Percentiles rank a stretch among this genome's conserved stretches.
Evolutionary conservation across 2,113 vertebrate genomes (phyloP).

Genomic region (Tyrannus savana): DNA sequence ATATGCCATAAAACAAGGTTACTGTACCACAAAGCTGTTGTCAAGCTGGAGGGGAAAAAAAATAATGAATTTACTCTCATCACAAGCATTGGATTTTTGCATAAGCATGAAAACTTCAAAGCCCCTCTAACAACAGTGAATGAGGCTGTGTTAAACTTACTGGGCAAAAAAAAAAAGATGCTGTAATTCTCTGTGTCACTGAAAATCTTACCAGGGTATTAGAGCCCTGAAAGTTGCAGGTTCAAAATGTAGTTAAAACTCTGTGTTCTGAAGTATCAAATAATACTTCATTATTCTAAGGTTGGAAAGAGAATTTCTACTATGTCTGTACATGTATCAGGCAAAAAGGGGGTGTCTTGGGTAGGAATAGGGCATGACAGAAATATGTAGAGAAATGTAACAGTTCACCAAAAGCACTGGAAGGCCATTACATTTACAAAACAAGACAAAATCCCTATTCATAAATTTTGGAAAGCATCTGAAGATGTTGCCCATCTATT

Average conservation of each 20-base stretch:
- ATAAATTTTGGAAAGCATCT: neutral
- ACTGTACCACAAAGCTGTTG: neutral
- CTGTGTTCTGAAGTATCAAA: neutral
- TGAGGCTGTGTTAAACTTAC: neutral
- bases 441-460: neutral
- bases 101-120: neutral
- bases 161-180: neutral
- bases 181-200: neutral
- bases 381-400: neutral
- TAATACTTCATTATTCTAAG: neutral
- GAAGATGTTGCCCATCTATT: neutral
- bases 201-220: neutral
- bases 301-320: neutral
- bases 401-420: neutral
- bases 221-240: neutral
- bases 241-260: neutral
- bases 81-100: neutral
- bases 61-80: neutral
- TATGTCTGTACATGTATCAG: neutral
- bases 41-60: neutral
- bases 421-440: accelerated
- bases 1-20: neutral
- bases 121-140: neutral
- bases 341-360: neutral
- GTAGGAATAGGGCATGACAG: neutral